Base-by-base conservation (phyloP, 2,113 vertebrate genomes). In the Gulo gulo region DNA sequence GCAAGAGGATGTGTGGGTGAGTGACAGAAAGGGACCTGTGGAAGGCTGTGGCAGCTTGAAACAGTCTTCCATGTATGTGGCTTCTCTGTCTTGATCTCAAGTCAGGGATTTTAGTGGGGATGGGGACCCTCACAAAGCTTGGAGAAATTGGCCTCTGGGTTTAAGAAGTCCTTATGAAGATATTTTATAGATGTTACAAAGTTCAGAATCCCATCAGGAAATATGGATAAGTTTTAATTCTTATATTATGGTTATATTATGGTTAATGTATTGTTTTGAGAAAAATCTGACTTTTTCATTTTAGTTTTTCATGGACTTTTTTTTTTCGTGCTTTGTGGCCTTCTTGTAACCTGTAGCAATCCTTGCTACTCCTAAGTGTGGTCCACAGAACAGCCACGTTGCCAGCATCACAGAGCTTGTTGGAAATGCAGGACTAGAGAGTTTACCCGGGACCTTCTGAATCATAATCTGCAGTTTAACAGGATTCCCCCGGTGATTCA, bases 171-270 rank as follows among this genome's bases (percentile, higher is more conserved):
- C 1, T 93, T 65, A 21, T n/a, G 83, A 96, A 91, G 69, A 57
- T 89, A 36, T 52, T 92, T 92, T 61, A 95, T 52, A 78, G 61
- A 74, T 83, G 69, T 92, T 67, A n/a, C 24, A 73, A 76, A 93
- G n/a, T 18, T 82, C 59, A 78, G 71, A 85, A 61, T 81, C 29
- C n/a, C 39, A 31, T 84, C n/a, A 81, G 88, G 45, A 95, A 83
- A 50, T 45, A 76, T 69, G 20, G 29, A 36, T 29, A 81, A 59
- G 45, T 95, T 95, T 61, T 61, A 39, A 89, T 42, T 94, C 16
- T 69, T 36, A 57, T 7, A 57, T 36, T 81, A 57, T 52, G 39
- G n/a, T 81, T 16, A 39, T 81, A 26, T 57, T 81, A 55, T 34
- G 29, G 16, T 23, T 81, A 36, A 39, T n/a, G 23, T 81, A n/a